Evolutionary conservation across 2,113 vertebrate genomes (phyloP).

Genomic region (Chaetops frenatus): DNA sequence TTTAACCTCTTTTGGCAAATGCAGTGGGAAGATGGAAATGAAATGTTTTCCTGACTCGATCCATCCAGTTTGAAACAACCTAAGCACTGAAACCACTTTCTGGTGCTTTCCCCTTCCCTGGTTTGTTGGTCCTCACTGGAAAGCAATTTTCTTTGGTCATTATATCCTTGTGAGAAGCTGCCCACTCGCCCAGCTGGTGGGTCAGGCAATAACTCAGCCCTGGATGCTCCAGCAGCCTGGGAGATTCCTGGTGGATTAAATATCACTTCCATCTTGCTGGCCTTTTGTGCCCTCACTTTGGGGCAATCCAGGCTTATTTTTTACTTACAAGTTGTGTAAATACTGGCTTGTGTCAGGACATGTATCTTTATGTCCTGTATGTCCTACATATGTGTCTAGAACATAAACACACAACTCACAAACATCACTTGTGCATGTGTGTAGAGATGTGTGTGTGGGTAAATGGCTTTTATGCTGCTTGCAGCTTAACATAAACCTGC

Average conservation of each 20-base stretch:
- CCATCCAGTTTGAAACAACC: background rate
- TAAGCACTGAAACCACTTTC: background rate
- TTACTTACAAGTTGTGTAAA: background rate
- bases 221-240: background rate
- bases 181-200: background rate
- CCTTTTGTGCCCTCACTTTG: background rate
- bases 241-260: background rate
- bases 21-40: background rate
- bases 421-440: accelerated
- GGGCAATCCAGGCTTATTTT: background rate
- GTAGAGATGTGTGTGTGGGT: background rate
- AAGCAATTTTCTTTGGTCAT: background rate
- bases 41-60: background rate
- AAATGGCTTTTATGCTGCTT: background rate
- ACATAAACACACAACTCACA: background rate
- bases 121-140: background rate
- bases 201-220: background rate
- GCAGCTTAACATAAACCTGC: background rate
- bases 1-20: slow-evolving; percentile 21
- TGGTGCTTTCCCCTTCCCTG: background rate
- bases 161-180: background rate
- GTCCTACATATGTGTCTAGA: background rate
- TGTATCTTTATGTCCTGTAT: background rate
- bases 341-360: background rate
- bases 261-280: background rate